Percentiles rank a stretch among this genome's conserved stretches.
These are phyloP conservation scores for Amblyopsis hoosieri DNA, from an alignment of 2,797 vertebrate species.

Conservation along the genomic window DNA sequence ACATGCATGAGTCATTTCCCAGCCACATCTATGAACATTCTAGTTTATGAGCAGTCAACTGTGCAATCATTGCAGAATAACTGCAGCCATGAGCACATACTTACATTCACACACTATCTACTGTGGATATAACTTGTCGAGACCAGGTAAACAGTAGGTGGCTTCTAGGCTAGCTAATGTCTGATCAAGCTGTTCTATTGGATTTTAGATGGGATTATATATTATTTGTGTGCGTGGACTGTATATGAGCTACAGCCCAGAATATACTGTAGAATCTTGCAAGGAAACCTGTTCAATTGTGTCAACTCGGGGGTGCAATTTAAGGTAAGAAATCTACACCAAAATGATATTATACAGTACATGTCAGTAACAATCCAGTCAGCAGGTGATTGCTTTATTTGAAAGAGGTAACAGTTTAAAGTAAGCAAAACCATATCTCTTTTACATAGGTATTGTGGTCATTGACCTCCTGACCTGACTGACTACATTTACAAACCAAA, in stretches of 20 bases:
- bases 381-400: neutral
- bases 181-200: neutral
- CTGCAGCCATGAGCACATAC: constrained; percentile 11
- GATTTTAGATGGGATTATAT: no score
- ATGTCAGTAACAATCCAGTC: no score
- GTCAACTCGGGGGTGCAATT: constrained; percentile 35
- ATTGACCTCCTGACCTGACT: constrained; percentile 23
- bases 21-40: neutral
- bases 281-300: constrained; percentile 20
- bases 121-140: constrained; percentile 2
- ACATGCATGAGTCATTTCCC: constrained; percentile 31
- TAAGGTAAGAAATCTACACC: constrained; percentile 11
- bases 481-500: neutral
- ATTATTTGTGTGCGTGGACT: neutral
- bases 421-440: neutral
- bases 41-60: neutral
- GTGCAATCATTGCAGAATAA: constrained; percentile 2
- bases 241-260: neutral
- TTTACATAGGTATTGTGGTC: neutral
- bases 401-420: neutral
- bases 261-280: neutral
- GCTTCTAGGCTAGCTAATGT: neutral
- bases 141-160: constrained; percentile 20
- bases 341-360: constrained; percentile 4
- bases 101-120: constrained; percentile 25